Evolutionary conservation across 2,888 invertebrate genomes (phyloP).

Genomic region (Lordiphosa fenestrarum): DNA sequence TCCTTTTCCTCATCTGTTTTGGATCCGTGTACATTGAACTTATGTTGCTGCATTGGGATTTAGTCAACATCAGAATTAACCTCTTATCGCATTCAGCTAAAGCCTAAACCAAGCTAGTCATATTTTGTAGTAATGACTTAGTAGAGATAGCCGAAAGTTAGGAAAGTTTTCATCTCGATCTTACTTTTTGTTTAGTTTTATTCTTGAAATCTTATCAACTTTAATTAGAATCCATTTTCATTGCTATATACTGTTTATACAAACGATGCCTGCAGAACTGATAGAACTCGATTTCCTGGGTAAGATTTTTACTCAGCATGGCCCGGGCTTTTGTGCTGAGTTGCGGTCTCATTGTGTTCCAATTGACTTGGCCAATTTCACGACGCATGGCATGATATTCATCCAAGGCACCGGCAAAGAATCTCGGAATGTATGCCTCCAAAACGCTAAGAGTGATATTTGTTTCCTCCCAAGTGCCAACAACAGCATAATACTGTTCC

Average conservation of each 20-base stretch:
- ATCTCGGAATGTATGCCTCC: slow-evolving; percentile 80
- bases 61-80: slow-evolving; percentile 14
- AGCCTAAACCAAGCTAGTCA: slow-evolving; percentile 13
- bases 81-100: slow-evolving; percentile 16
- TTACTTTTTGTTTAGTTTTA: slow-evolving; percentile 14
- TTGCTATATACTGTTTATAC: slow-evolving; percentile 88
- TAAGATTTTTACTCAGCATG: slow-evolving; percentile 90
- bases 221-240: slow-evolving; percentile 78
- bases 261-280: slow-evolving; percentile 92
- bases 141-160: slow-evolving; percentile 32
- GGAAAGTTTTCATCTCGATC: slow-evolving; percentile 21
- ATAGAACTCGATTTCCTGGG: slow-evolving; percentile 93
- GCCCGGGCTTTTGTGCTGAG: slow-evolving; percentile 90
- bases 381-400: slow-evolving; percentile 84
- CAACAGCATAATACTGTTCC: slow-evolving; percentile 91
- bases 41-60: slow-evolving; percentile 44
- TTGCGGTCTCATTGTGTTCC: slow-evolving; percentile 89
- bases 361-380: slow-evolving; percentile 70
- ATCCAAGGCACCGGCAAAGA: slow-evolving; percentile 88
- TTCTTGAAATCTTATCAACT: slow-evolving; percentile 36
- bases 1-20: slow-evolving; percentile 20
- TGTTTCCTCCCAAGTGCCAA: slow-evolving; percentile 92
- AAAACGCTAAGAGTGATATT: slow-evolving; percentile 87
- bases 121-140: no score
- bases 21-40: slow-evolving; percentile 48